phyloP scores from a whole-genome alignment of 2,888 invertebrate species.

The Melangyna quadrimaculata region DNA sequence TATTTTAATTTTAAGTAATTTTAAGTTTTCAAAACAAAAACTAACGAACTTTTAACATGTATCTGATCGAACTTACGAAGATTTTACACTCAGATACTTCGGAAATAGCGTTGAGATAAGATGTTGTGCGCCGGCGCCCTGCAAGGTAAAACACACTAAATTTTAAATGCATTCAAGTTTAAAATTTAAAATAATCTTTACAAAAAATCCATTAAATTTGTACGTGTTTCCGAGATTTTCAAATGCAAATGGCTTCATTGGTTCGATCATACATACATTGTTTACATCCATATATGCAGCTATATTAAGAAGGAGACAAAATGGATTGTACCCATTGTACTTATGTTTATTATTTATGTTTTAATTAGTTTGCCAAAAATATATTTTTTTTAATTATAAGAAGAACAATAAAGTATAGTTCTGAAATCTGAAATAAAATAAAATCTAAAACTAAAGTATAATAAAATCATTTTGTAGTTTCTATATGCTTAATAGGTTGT shows the following conservation, averaged over 20 bases:
- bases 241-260: neutral
- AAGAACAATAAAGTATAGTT: constrained; percentile 3
- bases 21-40: neutral
- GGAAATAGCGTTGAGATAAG: neutral
- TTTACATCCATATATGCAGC: neutral
- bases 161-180: neutral
- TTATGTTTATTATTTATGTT: neutral
- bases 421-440: constrained; percentile 44
- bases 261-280: neutral
- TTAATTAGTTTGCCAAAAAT: constrained; percentile 33
- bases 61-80: neutral
- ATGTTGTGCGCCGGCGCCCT: too few species aligned
- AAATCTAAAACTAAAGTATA: too few species aligned
- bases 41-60: neutral
- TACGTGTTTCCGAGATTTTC: neutral
- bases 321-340: neutral
- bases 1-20: constrained; percentile 22
- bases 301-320: neutral
- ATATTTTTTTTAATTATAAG: constrained; percentile 12
- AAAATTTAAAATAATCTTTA: neutral
- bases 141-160: too few species aligned
- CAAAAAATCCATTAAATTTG: too few species aligned
- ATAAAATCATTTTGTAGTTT: constrained; percentile 38
- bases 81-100: neutral
- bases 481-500: constrained; percentile 62